Percentiles rank a stretch among this genome's conserved stretches.
Conservation (phyloP, 1,140 invertebrate species). For the Pemphigus obesinymphae region DNA sequence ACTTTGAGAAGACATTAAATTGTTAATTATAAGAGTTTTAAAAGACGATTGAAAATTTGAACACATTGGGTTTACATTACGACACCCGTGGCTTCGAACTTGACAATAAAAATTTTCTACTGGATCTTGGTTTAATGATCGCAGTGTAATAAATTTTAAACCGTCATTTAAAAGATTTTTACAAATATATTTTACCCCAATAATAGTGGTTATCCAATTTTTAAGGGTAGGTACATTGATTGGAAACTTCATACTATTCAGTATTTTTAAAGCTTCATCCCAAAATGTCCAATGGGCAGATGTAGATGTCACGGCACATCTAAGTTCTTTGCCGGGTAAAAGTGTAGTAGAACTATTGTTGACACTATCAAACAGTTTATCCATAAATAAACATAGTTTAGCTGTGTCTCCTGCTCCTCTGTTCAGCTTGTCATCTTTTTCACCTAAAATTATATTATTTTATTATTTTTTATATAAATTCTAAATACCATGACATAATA, state of each 20-base stretch:
- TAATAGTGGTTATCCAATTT: neutral
- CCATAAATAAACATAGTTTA: no score
- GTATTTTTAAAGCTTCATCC: neutral
- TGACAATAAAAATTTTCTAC: neutral
- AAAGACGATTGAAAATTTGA: neutral
- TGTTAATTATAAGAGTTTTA: neutral
- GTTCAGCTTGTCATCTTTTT: no score
- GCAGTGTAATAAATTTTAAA: neutral
- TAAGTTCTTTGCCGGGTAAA: no score
- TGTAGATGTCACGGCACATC: no score
- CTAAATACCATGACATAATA: no score
- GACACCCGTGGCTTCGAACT: neutral
- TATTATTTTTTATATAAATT: no score
- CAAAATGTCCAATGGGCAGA: no score
- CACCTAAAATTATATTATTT: no score
- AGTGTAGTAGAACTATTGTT: no score
- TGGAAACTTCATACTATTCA: neutral
- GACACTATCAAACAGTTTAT: no score
- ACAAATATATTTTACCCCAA: neutral
- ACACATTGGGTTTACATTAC: neutral
- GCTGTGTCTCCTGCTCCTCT: no score
- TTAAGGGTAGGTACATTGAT: neutral
- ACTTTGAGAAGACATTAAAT: neutral
- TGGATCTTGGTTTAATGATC: neutral
- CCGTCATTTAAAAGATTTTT: neutral